Conservation (phyloP, 2,113 vertebrate genomes). For the Lophotis ruficrista region DNA sequence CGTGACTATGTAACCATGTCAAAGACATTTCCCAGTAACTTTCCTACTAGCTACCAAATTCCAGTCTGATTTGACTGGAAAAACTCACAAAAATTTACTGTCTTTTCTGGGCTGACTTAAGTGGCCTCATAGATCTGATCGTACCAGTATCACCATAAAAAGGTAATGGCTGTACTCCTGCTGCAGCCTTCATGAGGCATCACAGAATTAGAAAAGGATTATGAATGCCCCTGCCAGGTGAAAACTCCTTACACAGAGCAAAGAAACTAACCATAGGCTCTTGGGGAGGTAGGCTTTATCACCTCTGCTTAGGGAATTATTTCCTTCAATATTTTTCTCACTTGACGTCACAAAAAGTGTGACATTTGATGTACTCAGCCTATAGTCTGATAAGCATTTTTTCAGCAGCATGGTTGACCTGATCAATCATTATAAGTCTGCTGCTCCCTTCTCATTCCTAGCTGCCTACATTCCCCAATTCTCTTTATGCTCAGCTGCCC, state of each 20-base stretch:
- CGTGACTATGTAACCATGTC: neutral
- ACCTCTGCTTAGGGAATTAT: neutral
- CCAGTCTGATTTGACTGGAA: neutral
- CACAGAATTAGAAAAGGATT: neutral
- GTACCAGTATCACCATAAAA: neutral
- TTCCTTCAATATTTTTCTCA: neutral
- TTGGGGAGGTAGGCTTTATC: neutral
- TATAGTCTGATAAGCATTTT: neutral
- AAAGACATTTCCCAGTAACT: neutral
- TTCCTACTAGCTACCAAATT: neutral
- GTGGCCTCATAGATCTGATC: neutral
- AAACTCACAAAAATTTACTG: neutral
- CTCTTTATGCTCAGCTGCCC: slow-evolving; percentile 27
- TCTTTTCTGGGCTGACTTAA: neutral
- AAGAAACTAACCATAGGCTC: neutral
- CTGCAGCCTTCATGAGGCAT: neutral
- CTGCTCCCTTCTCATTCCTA: neutral
- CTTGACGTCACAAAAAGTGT: neutral
- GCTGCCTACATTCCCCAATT: neutral
- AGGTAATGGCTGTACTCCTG: neutral
- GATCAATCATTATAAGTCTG: neutral
- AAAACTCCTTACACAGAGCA: neutral
- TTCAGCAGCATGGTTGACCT: neutral
- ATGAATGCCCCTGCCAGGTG: neutral
- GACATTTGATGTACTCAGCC: neutral